phyloP scores from a whole-genome alignment of 2,888 invertebrate genomes.

The Amblyjoppa proteus region DNA sequence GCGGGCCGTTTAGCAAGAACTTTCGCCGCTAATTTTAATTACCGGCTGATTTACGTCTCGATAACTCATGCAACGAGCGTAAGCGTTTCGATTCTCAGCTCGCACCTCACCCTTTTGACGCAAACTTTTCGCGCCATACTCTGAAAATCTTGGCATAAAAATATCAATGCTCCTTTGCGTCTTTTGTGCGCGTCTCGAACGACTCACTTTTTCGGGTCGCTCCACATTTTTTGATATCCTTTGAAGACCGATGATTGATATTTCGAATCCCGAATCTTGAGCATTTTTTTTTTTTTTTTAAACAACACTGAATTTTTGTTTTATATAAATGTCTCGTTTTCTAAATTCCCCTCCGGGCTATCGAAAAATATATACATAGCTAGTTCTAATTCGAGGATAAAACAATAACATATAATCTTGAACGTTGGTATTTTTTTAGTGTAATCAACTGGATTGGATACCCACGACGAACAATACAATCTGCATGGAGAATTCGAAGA shows the following conservation, averaged over 20 bases:
- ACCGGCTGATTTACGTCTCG: slow-evolving; percentile 80
- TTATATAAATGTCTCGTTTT: not conserved
- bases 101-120: slow-evolving; percentile 27
- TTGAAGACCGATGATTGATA: not conserved
- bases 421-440: not conserved
- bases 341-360: too few species aligned
- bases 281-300: not conserved
- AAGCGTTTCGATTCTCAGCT: slow-evolving; percentile 1
- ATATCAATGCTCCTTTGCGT: slow-evolving; percentile 34
- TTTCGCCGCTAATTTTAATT: slow-evolving; percentile 84
- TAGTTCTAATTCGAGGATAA: not conserved
- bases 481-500: not conserved
- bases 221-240: not conserved
- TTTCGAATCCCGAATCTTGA: not conserved
- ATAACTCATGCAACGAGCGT: slow-evolving; percentile 14
- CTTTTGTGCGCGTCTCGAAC: slow-evolving; percentile 9
- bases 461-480: not conserved
- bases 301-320: not conserved
- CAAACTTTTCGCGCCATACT: slow-evolving; percentile 3
- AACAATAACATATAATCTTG: not conserved
- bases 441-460: not conserved
- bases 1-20: slow-evolving; percentile 83
- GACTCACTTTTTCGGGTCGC: not conserved
- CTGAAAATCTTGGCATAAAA: slow-evolving; percentile 20
- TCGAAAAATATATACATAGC: not conserved